Base-by-base conservation (phyloP, 2,888 invertebrate species). In the Mythimna loreyi region DNA sequence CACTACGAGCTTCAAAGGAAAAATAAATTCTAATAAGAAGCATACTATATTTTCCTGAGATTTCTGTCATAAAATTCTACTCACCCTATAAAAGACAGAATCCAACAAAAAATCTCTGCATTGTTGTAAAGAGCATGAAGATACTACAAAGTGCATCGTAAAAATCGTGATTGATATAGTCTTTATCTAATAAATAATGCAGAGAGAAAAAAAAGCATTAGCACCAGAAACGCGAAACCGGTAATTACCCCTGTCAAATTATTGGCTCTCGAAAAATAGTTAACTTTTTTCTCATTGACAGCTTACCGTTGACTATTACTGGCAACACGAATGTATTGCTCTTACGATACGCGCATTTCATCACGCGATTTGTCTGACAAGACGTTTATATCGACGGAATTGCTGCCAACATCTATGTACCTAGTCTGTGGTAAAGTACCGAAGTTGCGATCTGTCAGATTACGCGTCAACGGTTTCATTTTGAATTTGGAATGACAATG, bases 201-300 rank as follows among this genome's bases (percentile, higher is more conserved):
- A 49, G 13, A 59, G 30, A 67, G 43, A 57, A 65, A 70, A 53
- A 60, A 65, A 73, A 49, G 1, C 13, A 11, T 16, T 36, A 36
- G 59, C 60, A 77, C 74, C 71, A 75, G 65, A 73, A 75, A 80
- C 78, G 67, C 70, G 78, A 78, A 69, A 75, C 81, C 87, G 70
- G 67, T 79, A 83, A 84, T 81, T 83, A 79, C 33, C 33, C 45
- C 68, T 82, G 70, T 78, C 77, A 72, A 80, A 78, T 82, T 78
- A 85, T 77, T 68, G 75, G 73, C 87, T 88, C 88, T 89, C 86
- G 85, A 85, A 84, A 86, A 85, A 87, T 84, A 80, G 72, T 76
- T 85, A 19, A 30, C 72, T 86, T 86, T 90, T 86, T 81, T 79
- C 75, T 83, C 75, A 72, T 86, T 87, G 88, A 87, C 86, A 86